A percentile compares a stretch with the other conserved stretches of the same genome.
phyloP scores from a whole-genome alignment of 2,797 vertebrate genomes.

The Crossoptilon crossoptilon region DNA sequence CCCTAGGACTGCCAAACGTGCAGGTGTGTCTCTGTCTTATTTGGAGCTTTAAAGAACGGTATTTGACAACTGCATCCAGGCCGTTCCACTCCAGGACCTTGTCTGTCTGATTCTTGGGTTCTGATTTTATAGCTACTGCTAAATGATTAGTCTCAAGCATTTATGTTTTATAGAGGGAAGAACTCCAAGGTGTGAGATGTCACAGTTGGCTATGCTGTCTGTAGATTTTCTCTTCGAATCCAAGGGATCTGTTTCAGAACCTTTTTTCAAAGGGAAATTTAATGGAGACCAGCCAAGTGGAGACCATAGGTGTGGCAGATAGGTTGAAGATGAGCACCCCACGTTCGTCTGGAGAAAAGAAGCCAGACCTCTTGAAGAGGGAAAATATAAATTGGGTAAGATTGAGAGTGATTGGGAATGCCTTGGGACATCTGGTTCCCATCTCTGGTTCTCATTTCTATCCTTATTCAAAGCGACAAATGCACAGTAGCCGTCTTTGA shows the following conservation, averaged over 20 bases:
- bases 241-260: neutral
- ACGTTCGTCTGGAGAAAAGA: neutral
- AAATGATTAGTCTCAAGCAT: neutral
- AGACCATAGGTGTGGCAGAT: neutral
- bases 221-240: neutral
- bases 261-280: neutral
- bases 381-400: conserved; percentile 55
- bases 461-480: conserved; percentile 74
- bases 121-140: neutral
- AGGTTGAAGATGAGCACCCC: neutral
- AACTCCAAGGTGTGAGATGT: neutral
- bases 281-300: neutral
- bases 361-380: neutral
- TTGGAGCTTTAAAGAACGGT: neutral
- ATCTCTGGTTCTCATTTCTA: conserved; percentile 73
- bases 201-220: neutral
- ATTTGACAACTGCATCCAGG: neutral
- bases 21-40: neutral
- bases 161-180: neutral
- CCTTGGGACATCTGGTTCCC: conserved; percentile 72
- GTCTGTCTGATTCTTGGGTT: neutral
- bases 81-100: neutral
- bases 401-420: conserved; percentile 58
- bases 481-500: conserved; percentile 69
- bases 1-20: neutral